phyloP scores from a whole-genome alignment of 2,113 vertebrate species.

The Alethe castanea region DNA sequence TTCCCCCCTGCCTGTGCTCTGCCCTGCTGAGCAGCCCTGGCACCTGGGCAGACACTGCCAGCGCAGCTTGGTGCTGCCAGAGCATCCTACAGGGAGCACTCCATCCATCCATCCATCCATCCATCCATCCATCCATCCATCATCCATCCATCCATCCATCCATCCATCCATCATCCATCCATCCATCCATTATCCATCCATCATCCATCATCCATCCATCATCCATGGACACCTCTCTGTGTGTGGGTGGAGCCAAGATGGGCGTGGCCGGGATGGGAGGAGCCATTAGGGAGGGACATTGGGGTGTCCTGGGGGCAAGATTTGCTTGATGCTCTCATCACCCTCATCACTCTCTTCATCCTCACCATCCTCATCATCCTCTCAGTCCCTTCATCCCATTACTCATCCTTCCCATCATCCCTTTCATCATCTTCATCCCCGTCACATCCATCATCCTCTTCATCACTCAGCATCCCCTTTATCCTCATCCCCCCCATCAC shows the following conservation, averaged over 20 bases:
- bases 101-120: too few relatives aligned
- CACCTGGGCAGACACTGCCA: neutral
- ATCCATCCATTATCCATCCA: too few relatives aligned
- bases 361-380: too few relatives aligned
- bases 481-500: neutral
- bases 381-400: neutral
- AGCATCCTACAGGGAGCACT: neutral
- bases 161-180: neutral
- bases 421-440: neutral
- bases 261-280: neutral
- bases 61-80: neutral
- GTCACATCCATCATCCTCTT: accelerated
- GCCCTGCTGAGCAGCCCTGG: neutral
- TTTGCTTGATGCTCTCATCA: accelerated
- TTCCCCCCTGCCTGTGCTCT: accelerated
- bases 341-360: neutral
- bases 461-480: neutral
- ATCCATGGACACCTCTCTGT: neutral
- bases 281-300: too few relatives aligned
- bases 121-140: too few relatives aligned
- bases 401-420: too few relatives aligned
- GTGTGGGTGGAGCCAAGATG: neutral
- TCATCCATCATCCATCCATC: neutral
- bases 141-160: too few relatives aligned
- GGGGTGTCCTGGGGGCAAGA: neutral